Percentiles rank a stretch among this genome's conserved stretches.
phyloP scores from a whole-genome alignment of 2,797 vertebrate genomes.

The Parotocinclus haroldoi region DNA sequence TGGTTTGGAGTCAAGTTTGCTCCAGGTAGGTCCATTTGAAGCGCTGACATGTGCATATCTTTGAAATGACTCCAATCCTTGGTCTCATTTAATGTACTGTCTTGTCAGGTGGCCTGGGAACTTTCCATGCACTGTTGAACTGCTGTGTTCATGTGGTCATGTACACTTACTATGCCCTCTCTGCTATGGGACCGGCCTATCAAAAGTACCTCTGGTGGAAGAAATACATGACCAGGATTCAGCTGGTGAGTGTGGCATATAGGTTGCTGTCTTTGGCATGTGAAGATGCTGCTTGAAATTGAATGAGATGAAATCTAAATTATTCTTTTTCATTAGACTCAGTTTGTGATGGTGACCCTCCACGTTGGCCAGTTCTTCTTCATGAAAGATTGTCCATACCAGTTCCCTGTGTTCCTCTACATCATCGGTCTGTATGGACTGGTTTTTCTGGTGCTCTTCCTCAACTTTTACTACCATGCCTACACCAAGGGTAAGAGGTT shows the following conservation, averaged over 20 bases:
- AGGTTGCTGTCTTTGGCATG: background rate
- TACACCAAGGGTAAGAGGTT: conserved; percentile 79
- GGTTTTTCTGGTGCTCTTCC: conserved; percentile 77
- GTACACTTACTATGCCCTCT: conserved; percentile 82
- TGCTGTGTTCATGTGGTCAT: conserved; percentile 79
- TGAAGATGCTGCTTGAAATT: background rate
- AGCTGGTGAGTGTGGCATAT: conserved; percentile 70
- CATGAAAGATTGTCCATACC: conserved; percentile 79
- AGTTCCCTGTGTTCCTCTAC: conserved; percentile 78
- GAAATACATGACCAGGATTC: conserved; percentile 82
- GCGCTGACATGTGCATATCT: background rate
- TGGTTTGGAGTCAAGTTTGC: conserved; percentile 90
- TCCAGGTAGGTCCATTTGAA: conserved; percentile 70
- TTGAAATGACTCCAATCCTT: background rate
- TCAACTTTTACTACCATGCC: conserved; percentile 82
- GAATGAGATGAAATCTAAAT: background rate
- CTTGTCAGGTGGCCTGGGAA: conserved; percentile 80
- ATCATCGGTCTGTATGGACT: conserved; percentile 74
- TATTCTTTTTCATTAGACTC: conserved; percentile 58
- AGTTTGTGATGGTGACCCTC: conserved; percentile 75
- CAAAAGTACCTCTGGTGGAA: conserved; percentile 88
- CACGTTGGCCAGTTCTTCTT: conserved; percentile 79
- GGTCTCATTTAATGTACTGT: no score
- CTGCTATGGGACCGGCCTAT: conserved; percentile 78
- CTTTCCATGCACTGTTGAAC: conserved; percentile 82